A percentile compares a stretch with the other conserved stretches of the same genome.
phyloP scores from a whole-genome alignment of 1,140 invertebrate species.

The Ostrea denselamellosa region DNA sequence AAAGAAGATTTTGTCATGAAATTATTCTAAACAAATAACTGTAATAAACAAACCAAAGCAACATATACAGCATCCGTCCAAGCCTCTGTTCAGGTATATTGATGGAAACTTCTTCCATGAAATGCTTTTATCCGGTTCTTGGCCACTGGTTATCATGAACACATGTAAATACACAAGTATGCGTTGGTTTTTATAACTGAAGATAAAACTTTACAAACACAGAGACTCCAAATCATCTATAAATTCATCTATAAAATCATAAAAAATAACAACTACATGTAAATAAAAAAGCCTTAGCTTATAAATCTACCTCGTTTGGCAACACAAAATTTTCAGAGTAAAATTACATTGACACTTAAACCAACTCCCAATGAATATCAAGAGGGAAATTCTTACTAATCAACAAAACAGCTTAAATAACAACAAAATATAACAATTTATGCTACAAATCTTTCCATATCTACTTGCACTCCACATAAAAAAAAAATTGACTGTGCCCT shows the following conservation, averaged over 20 bases:
- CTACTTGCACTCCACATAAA: not conserved
- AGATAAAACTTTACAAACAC: not conserved
- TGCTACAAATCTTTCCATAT: not conserved
- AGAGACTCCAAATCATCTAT: too few species aligned
- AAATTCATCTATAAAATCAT: not conserved
- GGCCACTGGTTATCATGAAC: slow-evolving; percentile 8
- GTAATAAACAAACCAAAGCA: slow-evolving; percentile 6
- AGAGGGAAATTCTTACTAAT: not conserved
- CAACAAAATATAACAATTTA: not conserved
- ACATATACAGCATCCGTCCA: not conserved
- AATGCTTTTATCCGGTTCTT: not conserved
- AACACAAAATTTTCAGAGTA: slow-evolving; percentile 2
- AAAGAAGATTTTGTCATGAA: not conserved
- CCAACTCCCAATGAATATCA: not conserved
- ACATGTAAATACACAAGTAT: slow-evolving; percentile 9
- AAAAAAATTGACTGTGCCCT: not conserved
- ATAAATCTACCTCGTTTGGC: not conserved
- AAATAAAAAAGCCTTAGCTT: not conserved
- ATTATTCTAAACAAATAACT: slow-evolving; percentile 7
- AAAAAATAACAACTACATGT: slow-evolving; percentile 19
- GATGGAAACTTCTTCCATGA: not conserved
- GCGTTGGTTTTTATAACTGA: not conserved
- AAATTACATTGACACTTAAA: not conserved
- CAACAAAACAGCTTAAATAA: slow-evolving; percentile 15
- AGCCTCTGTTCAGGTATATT: not conserved